These are phyloP conservation scores for Brienomyrus brachyistius DNA, from an alignment of 2,113 vertebrate genomes.

Conservation along the genomic window DNA sequence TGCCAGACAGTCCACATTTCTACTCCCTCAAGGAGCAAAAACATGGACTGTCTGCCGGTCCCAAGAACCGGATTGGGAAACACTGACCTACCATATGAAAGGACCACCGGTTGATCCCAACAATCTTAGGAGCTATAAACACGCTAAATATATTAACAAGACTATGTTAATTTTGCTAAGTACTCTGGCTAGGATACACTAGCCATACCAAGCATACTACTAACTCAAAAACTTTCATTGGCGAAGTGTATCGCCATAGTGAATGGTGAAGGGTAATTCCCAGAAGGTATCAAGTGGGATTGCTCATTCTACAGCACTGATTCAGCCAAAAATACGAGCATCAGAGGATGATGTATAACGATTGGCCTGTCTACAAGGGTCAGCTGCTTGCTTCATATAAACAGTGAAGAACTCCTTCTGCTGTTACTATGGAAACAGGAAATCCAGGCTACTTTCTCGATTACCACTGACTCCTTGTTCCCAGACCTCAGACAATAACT, in stretches of 20 bases:
- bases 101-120: neutral
- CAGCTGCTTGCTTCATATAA: neutral
- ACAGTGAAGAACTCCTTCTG: neutral
- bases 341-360: neutral
- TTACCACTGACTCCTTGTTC: neutral
- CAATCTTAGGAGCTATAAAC: neutral
- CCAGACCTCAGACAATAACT: neutral
- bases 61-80: neutral
- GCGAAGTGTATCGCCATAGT: neutral
- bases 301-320: neutral
- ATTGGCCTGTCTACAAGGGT: neutral
- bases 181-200: neutral
- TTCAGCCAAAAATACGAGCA: neutral
- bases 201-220: neutral
- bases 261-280: neutral
- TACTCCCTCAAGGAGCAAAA: neutral
- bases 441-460: neutral
- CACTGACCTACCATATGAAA: neutral
- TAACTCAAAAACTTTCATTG: neutral
- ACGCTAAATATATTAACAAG: neutral
- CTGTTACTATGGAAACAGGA: conserved; percentile 1
- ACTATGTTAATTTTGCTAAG: neutral
- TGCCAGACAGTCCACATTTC: neutral
- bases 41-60: neutral
- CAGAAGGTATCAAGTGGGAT: neutral